phyloP scores from a whole-genome alignment of 2,113 vertebrate species.

The Alectura lathami region DNA sequence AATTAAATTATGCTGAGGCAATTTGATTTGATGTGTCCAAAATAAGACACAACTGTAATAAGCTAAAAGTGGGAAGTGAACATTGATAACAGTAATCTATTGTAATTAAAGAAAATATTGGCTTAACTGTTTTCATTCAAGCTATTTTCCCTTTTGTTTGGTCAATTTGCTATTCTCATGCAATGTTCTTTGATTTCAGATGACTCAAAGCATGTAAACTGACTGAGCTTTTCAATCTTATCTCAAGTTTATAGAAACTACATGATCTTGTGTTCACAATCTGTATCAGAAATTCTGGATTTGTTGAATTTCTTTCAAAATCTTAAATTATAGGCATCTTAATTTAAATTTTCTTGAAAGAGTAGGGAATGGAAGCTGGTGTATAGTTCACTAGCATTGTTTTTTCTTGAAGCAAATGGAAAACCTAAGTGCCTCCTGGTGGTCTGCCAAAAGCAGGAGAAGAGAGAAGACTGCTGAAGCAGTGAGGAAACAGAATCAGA shows the following conservation, averaged over 20 bases:
- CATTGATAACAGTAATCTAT: not conserved
- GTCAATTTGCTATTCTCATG: not conserved
- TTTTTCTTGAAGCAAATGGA: not conserved
- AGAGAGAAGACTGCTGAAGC: not conserved
- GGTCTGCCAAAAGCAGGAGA: not conserved
- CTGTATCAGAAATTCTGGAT: not conserved
- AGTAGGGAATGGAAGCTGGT: not conserved
- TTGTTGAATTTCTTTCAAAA: not conserved
- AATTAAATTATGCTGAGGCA: conserved; percentile 45
- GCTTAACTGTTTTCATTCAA: not conserved
- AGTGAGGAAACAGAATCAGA: not conserved
- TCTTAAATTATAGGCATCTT: not conserved
- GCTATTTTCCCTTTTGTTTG: not conserved
- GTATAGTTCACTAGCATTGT: not conserved
- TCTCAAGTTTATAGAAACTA: not conserved
- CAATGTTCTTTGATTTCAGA: not conserved
- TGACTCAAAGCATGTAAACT: not conserved
- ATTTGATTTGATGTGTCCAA: conserved; percentile 38
- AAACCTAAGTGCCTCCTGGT: not conserved
- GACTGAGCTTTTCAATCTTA: not conserved
- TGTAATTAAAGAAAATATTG: not conserved
- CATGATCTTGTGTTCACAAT: not conserved
- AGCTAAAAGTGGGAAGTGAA: not conserved
- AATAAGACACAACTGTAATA: not conserved
- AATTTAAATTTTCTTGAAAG: not conserved